Evolutionary conservation across 2,113 vertebrate species (phyloP).

Genomic region (Cichladusa arquata): DNA sequence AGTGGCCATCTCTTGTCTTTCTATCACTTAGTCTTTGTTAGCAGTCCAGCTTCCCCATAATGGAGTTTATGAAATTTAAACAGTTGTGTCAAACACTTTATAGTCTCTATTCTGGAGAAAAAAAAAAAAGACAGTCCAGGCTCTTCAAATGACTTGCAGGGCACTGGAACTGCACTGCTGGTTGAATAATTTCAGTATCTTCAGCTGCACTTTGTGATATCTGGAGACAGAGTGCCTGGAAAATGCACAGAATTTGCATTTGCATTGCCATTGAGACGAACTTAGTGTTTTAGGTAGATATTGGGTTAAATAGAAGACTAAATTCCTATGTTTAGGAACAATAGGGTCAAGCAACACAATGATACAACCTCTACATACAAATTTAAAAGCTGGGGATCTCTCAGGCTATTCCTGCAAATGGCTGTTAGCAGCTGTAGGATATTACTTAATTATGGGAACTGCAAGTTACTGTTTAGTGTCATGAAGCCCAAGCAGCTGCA

Average conservation of each 20-base stretch:
- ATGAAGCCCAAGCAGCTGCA: not conserved
- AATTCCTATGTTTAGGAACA: not conserved
- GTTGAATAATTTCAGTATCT: not conserved
- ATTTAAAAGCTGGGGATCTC: not conserved
- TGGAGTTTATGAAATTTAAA: not conserved
- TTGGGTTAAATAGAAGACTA: not conserved
- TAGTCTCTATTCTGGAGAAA: not conserved
- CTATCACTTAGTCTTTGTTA: not conserved
- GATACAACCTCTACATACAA: not conserved
- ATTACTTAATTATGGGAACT: not conserved
- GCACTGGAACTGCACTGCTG: not conserved
- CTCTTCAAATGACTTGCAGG: not conserved
- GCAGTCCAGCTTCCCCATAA: not conserved
- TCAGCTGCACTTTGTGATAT: not conserved
- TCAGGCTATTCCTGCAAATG: not conserved
- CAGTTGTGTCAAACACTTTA: not conserved
- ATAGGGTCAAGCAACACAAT: not conserved
- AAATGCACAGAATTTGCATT: not conserved
- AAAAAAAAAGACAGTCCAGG: not conserved
- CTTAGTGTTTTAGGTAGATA: not conserved
- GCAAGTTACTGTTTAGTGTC: not conserved
- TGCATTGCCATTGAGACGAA: not conserved
- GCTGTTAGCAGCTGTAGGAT: not conserved
- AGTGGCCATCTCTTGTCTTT: not conserved
- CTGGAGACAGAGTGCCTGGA: not conserved